Base-by-base conservation (phyloP, 2,888 invertebrate species). In the Schizaphis graminum region DNA sequence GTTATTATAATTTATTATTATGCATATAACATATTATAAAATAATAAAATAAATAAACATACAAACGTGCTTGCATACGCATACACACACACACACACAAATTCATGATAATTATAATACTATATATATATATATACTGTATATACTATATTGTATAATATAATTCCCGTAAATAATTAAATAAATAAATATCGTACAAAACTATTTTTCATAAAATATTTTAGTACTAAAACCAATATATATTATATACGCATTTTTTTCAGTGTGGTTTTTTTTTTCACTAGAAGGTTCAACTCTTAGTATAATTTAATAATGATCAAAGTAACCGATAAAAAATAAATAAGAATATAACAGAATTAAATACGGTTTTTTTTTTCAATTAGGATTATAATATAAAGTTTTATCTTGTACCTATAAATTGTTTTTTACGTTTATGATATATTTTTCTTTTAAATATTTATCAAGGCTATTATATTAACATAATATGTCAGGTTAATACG, bases 401-500 rank as follows among this genome's bases (percentile, higher is more conserved):
- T 84, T 53, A 77, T 91, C 35, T 91, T 10, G n/a, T 53, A 53
- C 53, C 53, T 67, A 77, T 47, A 10, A 77, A 56, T 21, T 89
- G 44, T 89, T 89, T 57, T 89, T 57, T 41, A 4, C 10, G 28
- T 44, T 57, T 35, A 41, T 57, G 35, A 61, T 35, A 8, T 57
- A 53, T 53, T 21, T 53, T 5, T 21, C 3, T 57, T 89, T 44
- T 89, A 35, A 49, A 28, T 57, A 47, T 47, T 90, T 53, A 91
- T 49, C 49, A 35, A 86, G 86, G 87, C 84, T 44, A 56, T 93
- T 44, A 56, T 93, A 89, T 84, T 89, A 93, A 89, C 84, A 93
- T 93, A 57, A 89, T 89, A 89, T 89, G 77, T 84, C 93, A 44
- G 93, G 77, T 93, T 88, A 89, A 53, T 67, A 77, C 53, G 49